These are phyloP conservation scores for Acleris laterana DNA, from an alignment of 2,888 invertebrate genomes.

Conservation along the genomic window DNA sequence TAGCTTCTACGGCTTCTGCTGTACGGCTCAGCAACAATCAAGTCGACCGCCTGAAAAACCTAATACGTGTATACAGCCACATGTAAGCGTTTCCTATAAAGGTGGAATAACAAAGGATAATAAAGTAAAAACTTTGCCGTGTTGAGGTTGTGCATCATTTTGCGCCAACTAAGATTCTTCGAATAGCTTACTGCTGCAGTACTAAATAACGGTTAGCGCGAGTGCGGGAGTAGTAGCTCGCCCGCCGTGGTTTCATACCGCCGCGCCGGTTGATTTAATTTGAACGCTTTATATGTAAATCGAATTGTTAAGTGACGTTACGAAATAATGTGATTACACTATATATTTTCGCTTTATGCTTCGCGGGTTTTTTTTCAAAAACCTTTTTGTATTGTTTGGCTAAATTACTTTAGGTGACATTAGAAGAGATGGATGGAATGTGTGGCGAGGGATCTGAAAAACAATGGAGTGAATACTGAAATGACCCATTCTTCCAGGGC, in stretches of 20 bases:
- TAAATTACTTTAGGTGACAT: too few relatives aligned
- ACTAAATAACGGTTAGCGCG: slow-evolving; percentile 50
- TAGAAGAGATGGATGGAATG: too few relatives aligned
- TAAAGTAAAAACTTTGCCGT: slow-evolving; percentile 20
- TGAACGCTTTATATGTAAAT: slow-evolving; percentile 3
- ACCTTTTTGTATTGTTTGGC: too few relatives aligned
- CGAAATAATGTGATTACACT: not conserved
- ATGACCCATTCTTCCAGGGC: too few relatives aligned
- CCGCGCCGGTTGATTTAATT: slow-evolving; percentile 1
- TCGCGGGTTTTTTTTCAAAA: too few relatives aligned
- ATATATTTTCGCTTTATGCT: not conserved
- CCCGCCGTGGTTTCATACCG: not conserved
- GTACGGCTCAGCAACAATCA: slow-evolving; percentile 21
- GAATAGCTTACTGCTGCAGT: slow-evolving; percentile 46
- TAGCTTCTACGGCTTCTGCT: slow-evolving; percentile 26
- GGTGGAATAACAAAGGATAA: slow-evolving; percentile 4
- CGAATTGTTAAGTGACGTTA: not conserved
- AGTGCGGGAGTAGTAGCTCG: slow-evolving; percentile 31
- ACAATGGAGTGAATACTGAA: too few relatives aligned
- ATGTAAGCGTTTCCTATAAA: not conserved
- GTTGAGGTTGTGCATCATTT: slow-evolving; percentile 10
- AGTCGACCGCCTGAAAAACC: slow-evolving; percentile 19
- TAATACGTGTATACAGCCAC: slow-evolving; percentile 9
- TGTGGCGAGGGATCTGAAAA: too few relatives aligned
- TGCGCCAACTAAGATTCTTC: slow-evolving; percentile 19